Base-by-base conservation (phyloP, 2,888 invertebrate genomes). In the Noctua fimbriata region DNA sequence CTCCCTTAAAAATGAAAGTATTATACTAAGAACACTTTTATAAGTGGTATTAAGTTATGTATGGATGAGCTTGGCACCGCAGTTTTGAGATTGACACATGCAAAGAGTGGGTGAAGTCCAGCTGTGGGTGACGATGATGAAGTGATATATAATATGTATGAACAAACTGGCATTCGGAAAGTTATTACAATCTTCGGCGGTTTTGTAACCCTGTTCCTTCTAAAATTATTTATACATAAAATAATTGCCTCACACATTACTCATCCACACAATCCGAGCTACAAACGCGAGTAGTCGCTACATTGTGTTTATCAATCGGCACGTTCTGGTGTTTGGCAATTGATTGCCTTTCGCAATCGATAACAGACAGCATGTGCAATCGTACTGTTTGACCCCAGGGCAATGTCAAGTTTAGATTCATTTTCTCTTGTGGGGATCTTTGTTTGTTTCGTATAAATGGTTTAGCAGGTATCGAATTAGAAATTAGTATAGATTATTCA, bases 341-440 rank as follows among this genome's bases (percentile, higher is more conserved):
- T 86, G 83, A 85, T 89, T 84, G 82, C 73, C 14, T 88, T 81
- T 87, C 75, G 77, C 81, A 87, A 89, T 85, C 81, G 71, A 71
- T 81, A 78, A 81, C 76, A 80, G 86, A 86, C 81, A 82, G 67
- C 80, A 79, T 87, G 76, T 83, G 86, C 73, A 75, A 78, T 81
- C 69, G 52, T 78, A 82, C 79, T 82, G 87, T 82, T 76, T 85
- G 88, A 90, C 88, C 89, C 76, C 66, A 55, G 70, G 90, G 91
- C 92, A 93, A 90, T 91, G 92, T 90, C 91, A 92, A 89, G 90
- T 88, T 90, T 90, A 87, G 83, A 72, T 74, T 74, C 10, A 69
- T 44, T 87, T 81, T 81, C 63, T 67, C 28, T 67, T 1, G 41
- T n/a, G 0, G 24, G 28, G 21, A 63, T 49, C n/a, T 82, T 73